Percentiles rank a stretch among this genome's conserved stretches.
phyloP scores from a whole-genome alignment of 2,113 vertebrate genomes.

The Polyodon spathula region DNA sequence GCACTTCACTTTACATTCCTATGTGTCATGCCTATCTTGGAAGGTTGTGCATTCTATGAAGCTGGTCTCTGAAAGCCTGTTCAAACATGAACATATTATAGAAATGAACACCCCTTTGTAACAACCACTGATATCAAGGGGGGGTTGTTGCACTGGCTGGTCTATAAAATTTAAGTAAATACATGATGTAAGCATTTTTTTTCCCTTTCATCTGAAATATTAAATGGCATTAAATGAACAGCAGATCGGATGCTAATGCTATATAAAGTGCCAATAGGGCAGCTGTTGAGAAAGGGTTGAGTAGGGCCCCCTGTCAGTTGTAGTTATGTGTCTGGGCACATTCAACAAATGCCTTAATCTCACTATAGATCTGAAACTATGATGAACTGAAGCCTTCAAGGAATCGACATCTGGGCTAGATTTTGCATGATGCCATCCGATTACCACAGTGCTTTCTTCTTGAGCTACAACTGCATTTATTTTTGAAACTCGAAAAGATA shows the following conservation, averaged over 20 bases:
- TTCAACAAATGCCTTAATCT: neutral
- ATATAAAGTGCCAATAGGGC: no score
- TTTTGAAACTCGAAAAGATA: neutral
- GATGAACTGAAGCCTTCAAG: neutral
- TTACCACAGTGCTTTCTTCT: neutral
- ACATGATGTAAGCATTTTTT: no score
- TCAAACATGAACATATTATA: neutral
- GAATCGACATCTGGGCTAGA: neutral
- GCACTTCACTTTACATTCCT: slow-evolving; percentile 5
- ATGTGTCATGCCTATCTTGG: slow-evolving; percentile 1
- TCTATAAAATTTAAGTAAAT: no score
- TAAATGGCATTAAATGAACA: no score
- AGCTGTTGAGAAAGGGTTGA: neutral
- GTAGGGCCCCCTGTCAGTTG: neutral
- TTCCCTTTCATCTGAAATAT: no score
- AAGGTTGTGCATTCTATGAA: neutral
- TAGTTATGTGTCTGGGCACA: slow-evolving; percentile 11
- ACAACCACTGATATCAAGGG: slow-evolving; percentile 8
- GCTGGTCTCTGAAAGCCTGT: neutral
- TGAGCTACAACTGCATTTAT: neutral
- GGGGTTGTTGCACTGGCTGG: slow-evolving; percentile 7
- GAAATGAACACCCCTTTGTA: no score
- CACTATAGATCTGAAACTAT: neutral
- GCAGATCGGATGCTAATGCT: no score
- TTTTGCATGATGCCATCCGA: neutral